Conservation (phyloP, 2,888 invertebrate genomes). For the Drosophila helvetica region DNA sequence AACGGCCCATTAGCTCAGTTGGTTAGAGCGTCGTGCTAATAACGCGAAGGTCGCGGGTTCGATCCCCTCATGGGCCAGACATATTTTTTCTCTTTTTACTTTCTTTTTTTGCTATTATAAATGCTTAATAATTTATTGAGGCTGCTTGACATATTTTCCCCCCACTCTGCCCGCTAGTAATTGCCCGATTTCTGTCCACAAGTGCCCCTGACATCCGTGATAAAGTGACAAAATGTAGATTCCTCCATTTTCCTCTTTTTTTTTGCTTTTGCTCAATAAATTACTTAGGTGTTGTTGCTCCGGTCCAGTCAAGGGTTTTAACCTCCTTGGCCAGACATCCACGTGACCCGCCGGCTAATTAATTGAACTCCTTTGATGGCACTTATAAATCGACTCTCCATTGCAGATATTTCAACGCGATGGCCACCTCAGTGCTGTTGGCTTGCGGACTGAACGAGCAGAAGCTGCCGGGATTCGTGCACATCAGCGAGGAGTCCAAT, state of each 20-base stretch:
- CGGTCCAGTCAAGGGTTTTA: constrained; percentile 52
- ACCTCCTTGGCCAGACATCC: constrained; percentile 46
- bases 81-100: constrained; percentile 12
- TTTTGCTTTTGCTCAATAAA: constrained; percentile 55
- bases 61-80: constrained; percentile 84
- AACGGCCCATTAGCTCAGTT: constrained; percentile 84
- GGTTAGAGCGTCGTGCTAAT: constrained; percentile 85
- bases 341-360: constrained; percentile 68
- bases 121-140: constrained; percentile 52
- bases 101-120: constrained; percentile 6
- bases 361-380: constrained; percentile 64
- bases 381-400: constrained; percentile 65
- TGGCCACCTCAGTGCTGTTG: constrained; percentile 87
- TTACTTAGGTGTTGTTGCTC: constrained; percentile 40
- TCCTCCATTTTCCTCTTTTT: constrained; percentile 10
- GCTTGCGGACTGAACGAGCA: constrained; percentile 87
- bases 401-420: constrained; percentile 77
- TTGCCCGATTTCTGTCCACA: constrained; percentile 58
- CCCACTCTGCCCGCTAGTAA: constrained; percentile 17
- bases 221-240: constrained; percentile 71
- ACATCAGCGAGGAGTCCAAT: constrained; percentile 88
- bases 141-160: constrained; percentile 20
- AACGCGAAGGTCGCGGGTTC: constrained; percentile 84
- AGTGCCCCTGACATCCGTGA: constrained; percentile 68
- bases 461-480: constrained; percentile 85